Evolutionary conservation across 2,797 vertebrate species (phyloP).

Genomic region (Sitta carolinensis): DNA sequence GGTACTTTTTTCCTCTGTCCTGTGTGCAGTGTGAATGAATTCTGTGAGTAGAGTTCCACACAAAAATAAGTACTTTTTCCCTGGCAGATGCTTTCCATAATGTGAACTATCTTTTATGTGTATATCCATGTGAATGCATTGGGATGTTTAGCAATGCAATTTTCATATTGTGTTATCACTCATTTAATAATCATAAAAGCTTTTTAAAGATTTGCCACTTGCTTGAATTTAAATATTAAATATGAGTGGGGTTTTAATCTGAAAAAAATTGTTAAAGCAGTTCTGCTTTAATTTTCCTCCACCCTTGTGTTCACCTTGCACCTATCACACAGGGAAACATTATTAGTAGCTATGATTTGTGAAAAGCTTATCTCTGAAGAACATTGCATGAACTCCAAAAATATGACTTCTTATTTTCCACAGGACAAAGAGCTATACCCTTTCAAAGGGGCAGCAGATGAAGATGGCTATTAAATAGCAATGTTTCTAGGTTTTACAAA

Average conservation of each 20-base stretch:
- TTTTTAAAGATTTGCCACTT: slow-evolving; percentile 4
- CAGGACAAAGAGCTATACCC: slow-evolving; percentile 25
- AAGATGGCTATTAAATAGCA: slow-evolving; percentile 28
- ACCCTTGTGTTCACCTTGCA: slow-evolving; percentile 48
- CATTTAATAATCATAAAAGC: slow-evolving; percentile 19
- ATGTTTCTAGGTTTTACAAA: slow-evolving; percentile 41
- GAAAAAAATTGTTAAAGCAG: neutral
- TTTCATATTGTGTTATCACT: slow-evolving; percentile 1
- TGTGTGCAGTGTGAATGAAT: neutral
- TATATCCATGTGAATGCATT: neutral
- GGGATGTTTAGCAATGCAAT: neutral
- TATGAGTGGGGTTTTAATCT: slow-evolving; percentile 15
- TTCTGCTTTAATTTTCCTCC: slow-evolving; percentile 14
- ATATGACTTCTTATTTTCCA: slow-evolving; percentile 13
- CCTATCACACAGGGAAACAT: neutral
- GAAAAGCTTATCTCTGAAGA: slow-evolving; percentile 43
- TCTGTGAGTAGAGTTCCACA: neutral
- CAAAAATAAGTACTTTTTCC: neutral
- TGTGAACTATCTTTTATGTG: neutral
- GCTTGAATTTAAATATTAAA: slow-evolving; percentile 17
- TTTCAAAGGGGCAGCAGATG: neutral
- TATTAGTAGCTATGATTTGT: slow-evolving; percentile 32
- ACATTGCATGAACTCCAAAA: slow-evolving; percentile 10
- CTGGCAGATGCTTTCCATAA: neutral
- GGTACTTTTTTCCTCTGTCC: neutral